Percentiles rank a stretch among this genome's conserved stretches.
Evolutionary conservation across 2,888 invertebrate genomes (phyloP).

Genomic region (Scaptomyza caliginosa): DNA sequence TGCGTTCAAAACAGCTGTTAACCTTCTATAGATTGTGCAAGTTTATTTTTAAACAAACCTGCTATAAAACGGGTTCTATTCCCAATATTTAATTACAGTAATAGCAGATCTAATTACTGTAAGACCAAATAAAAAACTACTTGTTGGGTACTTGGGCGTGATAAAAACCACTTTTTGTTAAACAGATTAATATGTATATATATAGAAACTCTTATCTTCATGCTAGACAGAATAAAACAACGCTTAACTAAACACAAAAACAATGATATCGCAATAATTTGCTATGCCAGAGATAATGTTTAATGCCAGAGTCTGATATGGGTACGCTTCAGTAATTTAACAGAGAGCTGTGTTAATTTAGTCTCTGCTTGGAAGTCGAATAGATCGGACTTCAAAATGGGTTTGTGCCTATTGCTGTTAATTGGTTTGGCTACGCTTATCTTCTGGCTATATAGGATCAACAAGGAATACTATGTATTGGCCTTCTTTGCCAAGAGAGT

Average conservation of each 20-base stretch:
- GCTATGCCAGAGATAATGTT: background rate
- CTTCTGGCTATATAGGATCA: constrained; percentile 54
- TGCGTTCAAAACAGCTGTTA: background rate
- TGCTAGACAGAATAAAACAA: background rate
- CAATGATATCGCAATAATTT: constrained; percentile 6
- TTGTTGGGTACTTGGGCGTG: background rate
- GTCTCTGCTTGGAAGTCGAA: background rate
- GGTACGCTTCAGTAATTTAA: background rate
- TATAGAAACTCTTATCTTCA: background rate
- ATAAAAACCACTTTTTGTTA: background rate
- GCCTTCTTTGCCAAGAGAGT: constrained; percentile 63
- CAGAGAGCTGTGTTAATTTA: background rate
- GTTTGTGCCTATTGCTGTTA: constrained; percentile 31
- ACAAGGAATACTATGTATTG: constrained; percentile 58
- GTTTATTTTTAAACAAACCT: background rate
- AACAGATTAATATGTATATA: background rate
- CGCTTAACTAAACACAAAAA: background rate
- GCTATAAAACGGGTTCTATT: background rate
- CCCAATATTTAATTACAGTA: background rate
- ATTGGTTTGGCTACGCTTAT: constrained; percentile 33
- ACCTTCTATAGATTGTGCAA: background rate
- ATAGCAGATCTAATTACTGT: background rate
- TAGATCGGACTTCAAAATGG: constrained; percentile 13
- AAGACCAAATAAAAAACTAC: background rate
- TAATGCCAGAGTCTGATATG: background rate